Evolutionary conservation across 2,113 vertebrate genomes (phyloP).

Genomic region (Limanda limanda): DNA sequence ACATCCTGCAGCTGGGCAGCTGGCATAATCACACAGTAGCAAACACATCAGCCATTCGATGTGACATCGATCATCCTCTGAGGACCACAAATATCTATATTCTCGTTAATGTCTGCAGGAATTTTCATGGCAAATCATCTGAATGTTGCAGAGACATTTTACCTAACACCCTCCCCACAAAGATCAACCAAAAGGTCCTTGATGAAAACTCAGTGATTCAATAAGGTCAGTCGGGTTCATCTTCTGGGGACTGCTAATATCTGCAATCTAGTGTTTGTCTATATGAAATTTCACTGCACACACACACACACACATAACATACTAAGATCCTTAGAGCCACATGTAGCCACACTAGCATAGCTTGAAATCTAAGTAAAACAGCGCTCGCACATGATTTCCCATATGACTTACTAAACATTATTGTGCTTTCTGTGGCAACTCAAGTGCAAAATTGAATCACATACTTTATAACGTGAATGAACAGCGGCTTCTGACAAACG

Average conservation of each 20-base stretch:
- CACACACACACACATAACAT: not conserved
- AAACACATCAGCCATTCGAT: not conserved
- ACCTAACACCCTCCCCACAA: not conserved
- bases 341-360: not conserved
- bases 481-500: constrained; percentile 33
- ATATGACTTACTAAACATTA: constrained; percentile 45
- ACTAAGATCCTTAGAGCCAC: not conserved
- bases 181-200: not conserved
- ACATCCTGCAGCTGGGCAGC: too few relatives aligned
- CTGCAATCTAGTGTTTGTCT: too few relatives aligned
- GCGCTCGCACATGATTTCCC: constrained; percentile 6
- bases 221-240: not conserved
- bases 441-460: constrained; percentile 53
- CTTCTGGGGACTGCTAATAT: not conserved
- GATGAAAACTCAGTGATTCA: not conserved
- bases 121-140: not conserved
- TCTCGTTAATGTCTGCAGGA: too few relatives aligned
- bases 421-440: constrained; percentile 29
- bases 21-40: too few relatives aligned
- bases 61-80: not conserved
- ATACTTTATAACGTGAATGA: constrained; percentile 49
- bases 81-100: not conserved
- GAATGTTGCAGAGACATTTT: not conserved
- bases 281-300: too few relatives aligned
- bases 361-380: not conserved